A percentile compares a stretch with the other conserved stretches of the same genome.
Conservation (phyloP, 53 echinoderm and acorn worm genomes). For the Glandiceps talaboti region DNA sequence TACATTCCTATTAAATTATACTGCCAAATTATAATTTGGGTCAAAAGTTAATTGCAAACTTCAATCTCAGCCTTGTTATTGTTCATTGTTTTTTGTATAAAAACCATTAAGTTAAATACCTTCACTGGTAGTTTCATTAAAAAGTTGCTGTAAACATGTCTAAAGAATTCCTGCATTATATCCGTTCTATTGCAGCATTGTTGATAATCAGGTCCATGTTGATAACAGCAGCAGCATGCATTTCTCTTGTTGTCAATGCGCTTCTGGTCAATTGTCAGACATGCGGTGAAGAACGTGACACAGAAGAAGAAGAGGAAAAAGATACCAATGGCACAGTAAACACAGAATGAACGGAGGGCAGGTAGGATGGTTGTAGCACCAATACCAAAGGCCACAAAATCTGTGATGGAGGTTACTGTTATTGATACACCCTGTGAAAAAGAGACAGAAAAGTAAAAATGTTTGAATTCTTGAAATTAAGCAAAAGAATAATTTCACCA, state of each 20-base stretch:
- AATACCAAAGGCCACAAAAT: constrained; percentile 6
- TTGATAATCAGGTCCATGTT: constrained; percentile 6
- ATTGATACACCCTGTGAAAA: constrained; percentile 23
- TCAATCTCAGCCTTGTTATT: too few species aligned
- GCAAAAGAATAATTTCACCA: too few species aligned
- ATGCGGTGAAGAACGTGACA: constrained; percentile 9
- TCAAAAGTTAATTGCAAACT: too few species aligned
- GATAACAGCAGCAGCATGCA: constrained; percentile 13
- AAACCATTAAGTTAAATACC: too few species aligned
- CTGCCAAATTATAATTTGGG: too few species aligned
- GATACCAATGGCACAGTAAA: constrained; percentile 14
- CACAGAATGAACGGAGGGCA: constrained; percentile 12
- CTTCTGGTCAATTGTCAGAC: constrained; percentile 3
- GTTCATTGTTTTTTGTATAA: too few species aligned
- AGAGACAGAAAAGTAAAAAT: too few species aligned
- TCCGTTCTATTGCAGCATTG: not conserved
- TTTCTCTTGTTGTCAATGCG: constrained; percentile 2
- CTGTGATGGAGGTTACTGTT: constrained; percentile 17
- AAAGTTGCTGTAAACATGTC: not conserved
- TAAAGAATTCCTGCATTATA: not conserved
- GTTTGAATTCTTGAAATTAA: too few species aligned
- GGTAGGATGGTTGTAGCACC: constrained; percentile 18
- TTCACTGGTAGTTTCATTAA: not conserved
- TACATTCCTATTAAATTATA: too few species aligned
- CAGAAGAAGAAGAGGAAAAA: constrained; percentile 14